Evolutionary conservation across 1,140 invertebrate species (phyloP).

Genomic region (Drosophila prosaltans): DNA sequence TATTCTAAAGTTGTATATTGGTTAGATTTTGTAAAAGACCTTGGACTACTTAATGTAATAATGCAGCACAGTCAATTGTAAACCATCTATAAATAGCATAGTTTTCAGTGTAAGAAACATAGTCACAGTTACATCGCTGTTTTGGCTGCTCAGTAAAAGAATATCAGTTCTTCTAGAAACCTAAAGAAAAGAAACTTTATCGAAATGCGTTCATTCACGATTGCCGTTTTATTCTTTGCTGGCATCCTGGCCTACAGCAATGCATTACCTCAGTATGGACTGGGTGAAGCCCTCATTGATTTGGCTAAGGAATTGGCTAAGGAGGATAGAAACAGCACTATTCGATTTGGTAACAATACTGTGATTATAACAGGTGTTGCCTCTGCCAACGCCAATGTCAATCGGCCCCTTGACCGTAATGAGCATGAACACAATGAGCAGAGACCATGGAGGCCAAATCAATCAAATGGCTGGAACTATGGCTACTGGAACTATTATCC

Average conservation of each 20-base stretch:
- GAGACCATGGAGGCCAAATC: neutral
- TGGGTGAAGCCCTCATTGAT: conserved; percentile 6
- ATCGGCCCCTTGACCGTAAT: conserved; percentile 1
- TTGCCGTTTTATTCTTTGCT: conserved; percentile 36
- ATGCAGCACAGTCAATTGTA: neutral
- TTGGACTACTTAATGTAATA: conserved; percentile 2
- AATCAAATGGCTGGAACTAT: neutral
- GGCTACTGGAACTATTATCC: conserved; percentile 4
- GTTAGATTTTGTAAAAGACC: conserved; percentile 11
- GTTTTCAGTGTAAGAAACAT: neutral
- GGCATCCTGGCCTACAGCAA: conserved; percentile 34
- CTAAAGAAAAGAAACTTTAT: conserved; percentile 5
- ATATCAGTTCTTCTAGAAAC: neutral
- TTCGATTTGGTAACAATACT: conserved; percentile 40
- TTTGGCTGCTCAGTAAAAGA: conserved; percentile 3
- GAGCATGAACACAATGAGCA: neutral
- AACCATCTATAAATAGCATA: conserved; percentile 42
- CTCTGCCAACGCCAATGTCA: conserved; percentile 17
- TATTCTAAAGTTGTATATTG: neutral
- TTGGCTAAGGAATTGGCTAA: conserved; percentile 26
- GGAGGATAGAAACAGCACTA: conserved; percentile 24
- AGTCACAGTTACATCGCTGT: conserved; percentile 31
- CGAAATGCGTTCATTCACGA: conserved; percentile 34
- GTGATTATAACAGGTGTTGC: conserved; percentile 39
- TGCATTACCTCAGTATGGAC: conserved; percentile 35